Conservation (phyloP, 1,140 invertebrate species). For the Hirudo medicinalis region DNA sequence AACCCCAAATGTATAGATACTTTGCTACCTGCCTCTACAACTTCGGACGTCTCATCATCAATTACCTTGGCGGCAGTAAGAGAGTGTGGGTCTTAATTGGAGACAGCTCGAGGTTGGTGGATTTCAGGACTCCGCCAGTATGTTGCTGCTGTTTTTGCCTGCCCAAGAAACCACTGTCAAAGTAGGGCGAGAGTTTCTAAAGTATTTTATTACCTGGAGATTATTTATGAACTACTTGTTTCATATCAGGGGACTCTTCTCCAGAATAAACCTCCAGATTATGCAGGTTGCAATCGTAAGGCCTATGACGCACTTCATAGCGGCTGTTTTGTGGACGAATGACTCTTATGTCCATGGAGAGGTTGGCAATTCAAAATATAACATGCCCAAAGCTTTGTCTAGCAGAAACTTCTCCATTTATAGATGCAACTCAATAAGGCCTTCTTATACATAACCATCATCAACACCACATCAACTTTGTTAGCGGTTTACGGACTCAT, state of each 20-base stretch:
- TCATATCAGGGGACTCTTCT: not conserved
- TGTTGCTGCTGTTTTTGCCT: slow-evolving; percentile 19
- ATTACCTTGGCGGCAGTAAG: slow-evolving; percentile 15
- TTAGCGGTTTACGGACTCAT: slow-evolving; percentile 16
- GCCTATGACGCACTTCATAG: slow-evolving; percentile 8
- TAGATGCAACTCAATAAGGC: slow-evolving; percentile 14
- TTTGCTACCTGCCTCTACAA: slow-evolving; percentile 17
- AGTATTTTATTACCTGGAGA: not conserved
- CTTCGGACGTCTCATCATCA: slow-evolving; percentile 16
- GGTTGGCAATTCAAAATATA: slow-evolving; percentile 9
- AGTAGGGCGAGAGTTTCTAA: not conserved
- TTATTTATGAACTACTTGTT: not conserved
- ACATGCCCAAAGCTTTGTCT: not conserved
- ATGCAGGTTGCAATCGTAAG: slow-evolving; percentile 18
- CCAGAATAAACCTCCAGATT: slow-evolving; percentile 2
- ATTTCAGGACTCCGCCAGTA: not conserved
- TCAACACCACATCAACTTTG: slow-evolving; percentile 13
- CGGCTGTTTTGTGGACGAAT: slow-evolving; percentile 19
- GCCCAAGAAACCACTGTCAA: not conserved
- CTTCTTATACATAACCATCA: slow-evolving; percentile 17
- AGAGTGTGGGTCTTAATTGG: slow-evolving; percentile 11
- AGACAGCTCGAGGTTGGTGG: not conserved
- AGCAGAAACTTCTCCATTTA: not conserved
- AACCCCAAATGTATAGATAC: not conserved
- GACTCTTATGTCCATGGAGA: slow-evolving; percentile 16